These are phyloP conservation scores for Cephus runcator DNA, from an alignment of 2,888 invertebrate species.

Conservation along the genomic window DNA sequence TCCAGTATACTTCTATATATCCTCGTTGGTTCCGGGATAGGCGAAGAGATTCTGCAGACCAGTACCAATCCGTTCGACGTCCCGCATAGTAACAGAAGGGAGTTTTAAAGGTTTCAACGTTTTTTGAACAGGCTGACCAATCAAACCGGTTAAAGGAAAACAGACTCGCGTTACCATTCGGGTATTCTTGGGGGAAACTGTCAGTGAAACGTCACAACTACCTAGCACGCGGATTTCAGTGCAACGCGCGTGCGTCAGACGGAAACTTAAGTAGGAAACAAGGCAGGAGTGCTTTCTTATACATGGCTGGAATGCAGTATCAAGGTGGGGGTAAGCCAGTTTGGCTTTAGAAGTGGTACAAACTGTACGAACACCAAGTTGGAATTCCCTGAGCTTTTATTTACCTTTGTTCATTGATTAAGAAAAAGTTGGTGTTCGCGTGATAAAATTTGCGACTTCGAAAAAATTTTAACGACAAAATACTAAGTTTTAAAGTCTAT, in stretches of 20 bases:
- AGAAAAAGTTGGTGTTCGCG: background rate
- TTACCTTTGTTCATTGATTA: background rate
- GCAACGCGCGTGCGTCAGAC: background rate
- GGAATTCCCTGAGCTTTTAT: background rate
- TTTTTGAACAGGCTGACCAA: background rate
- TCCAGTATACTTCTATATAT: background rate
- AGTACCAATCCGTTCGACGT: background rate
- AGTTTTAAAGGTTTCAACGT: background rate
- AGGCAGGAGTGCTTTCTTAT: background rate
- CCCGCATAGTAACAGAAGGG: background rate
- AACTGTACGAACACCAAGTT: background rate
- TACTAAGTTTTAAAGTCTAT: background rate
- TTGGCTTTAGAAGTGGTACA: background rate
- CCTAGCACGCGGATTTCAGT: background rate
- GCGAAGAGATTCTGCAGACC: background rate
- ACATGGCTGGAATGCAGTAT: background rate
- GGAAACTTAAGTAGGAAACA: background rate
- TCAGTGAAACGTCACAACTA: background rate
- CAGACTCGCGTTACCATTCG: background rate
- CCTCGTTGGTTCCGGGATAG: background rate
- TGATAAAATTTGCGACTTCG: background rate
- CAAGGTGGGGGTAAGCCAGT: background rate
- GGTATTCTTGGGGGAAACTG: background rate
- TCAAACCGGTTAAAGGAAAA: background rate
- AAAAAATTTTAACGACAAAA: too few relatives aligned